A percentile compares a stretch with the other conserved stretches of the same genome.
Evolutionary conservation across 2,888 invertebrate genomes (phyloP).

Genomic region (Phalera bucephala): DNA sequence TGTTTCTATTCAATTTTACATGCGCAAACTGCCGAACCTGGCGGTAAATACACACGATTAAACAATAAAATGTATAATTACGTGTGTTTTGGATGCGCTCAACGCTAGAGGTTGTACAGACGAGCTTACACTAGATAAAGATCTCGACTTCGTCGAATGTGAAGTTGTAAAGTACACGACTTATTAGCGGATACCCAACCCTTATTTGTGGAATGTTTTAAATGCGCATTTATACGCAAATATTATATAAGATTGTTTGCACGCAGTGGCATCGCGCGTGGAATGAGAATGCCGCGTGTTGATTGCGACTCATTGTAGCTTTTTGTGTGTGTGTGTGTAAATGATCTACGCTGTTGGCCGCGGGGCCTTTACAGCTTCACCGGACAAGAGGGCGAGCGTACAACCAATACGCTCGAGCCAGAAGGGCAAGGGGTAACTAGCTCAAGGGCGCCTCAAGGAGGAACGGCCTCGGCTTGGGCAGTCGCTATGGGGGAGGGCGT

Average conservation of each 20-base stretch:
- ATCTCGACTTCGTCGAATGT: constrained; percentile 32
- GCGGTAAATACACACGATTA: constrained; percentile 11
- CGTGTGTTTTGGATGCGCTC: constrained; percentile 10
- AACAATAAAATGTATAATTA: constrained; percentile 15
- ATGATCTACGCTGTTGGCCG: no score
- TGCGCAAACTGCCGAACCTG: constrained; percentile 2
- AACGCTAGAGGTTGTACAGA: constrained; percentile 9
- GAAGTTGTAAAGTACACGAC: constrained; percentile 41
- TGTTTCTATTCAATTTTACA: constrained; percentile 10
- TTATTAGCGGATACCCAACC: constrained; percentile 50
- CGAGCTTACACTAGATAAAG: constrained; percentile 29
- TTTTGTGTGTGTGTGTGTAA: no score
- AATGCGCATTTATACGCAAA: constrained; percentile 56
- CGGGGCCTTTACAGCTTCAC: no score
- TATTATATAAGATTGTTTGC: constrained; percentile 60
- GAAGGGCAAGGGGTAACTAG: no score
- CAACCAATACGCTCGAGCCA: no score
- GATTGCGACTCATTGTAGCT: constrained; percentile 34
- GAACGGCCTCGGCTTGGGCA: no score
- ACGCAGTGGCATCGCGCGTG: constrained; percentile 40
- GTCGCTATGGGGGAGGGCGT: no score
- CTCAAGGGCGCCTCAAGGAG: no score
- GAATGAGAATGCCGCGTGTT: constrained; percentile 50
- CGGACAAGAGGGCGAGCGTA: no score
- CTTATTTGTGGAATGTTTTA: constrained; percentile 63